Evolutionary conservation across 2,797 vertebrate genomes (phyloP).

Genomic region (Poecilia gillii): DNA sequence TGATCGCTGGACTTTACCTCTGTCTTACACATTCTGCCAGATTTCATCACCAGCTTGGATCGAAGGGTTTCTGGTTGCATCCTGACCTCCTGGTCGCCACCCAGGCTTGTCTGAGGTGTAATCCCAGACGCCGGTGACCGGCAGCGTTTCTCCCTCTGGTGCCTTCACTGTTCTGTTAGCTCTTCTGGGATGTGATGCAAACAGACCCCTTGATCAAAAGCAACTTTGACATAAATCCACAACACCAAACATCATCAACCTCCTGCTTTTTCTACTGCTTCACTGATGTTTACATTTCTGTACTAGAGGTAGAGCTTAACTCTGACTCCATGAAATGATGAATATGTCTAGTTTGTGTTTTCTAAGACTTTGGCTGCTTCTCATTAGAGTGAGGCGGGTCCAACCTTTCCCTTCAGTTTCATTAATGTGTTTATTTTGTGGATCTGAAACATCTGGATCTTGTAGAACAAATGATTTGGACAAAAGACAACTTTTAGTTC

Average conservation of each 20-base stretch:
- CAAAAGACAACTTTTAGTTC: neutral
- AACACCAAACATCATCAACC: neutral
- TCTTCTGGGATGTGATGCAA: slow-evolving; percentile 30
- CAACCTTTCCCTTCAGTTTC: neutral
- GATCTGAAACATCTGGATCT: neutral
- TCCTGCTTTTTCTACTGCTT: slow-evolving; percentile 6
- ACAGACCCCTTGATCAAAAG: slow-evolving; percentile 23
- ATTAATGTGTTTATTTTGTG: neutral
- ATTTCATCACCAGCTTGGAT: slow-evolving; percentile 9
- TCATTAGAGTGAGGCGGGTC: neutral
- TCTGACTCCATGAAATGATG: neutral
- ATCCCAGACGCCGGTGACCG: slow-evolving; percentile 6
- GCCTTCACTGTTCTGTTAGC: slow-evolving; percentile 69
- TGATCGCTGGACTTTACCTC: slow-evolving; percentile 11
- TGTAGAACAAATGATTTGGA: neutral
- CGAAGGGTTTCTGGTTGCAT: slow-evolving; percentile 26
- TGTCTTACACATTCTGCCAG: slow-evolving; percentile 20
- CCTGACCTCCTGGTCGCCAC: neutral
- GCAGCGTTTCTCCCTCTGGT: slow-evolving; percentile 61
- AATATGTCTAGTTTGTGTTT: slow-evolving; percentile 13
- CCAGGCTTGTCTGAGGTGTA: neutral
- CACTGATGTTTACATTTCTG: slow-evolving; percentile 63
- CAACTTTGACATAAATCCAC: neutral
- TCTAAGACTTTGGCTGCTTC: neutral
- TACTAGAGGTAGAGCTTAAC: neutral